Evolutionary conservation across 1,140 invertebrate species (phyloP), one percentile per base, ranked within the genome.

Genomic region (Ylistrum balloti): DNA sequence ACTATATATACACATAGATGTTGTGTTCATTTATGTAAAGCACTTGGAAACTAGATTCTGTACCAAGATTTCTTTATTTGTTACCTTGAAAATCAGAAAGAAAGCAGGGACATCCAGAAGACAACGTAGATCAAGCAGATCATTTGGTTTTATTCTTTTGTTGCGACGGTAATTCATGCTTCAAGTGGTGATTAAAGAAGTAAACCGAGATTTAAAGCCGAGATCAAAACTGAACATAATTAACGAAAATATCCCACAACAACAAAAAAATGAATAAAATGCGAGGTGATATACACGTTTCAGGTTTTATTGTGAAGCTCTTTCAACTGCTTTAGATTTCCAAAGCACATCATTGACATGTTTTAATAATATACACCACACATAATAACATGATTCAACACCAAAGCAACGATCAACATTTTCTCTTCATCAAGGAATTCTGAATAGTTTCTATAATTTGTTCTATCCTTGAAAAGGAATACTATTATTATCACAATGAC

Each of bases 401-500:
- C 56, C n/a, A 74, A 74, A 74, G 56, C 56, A 74, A 74, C 28
- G 56, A 74, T 74, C 56, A 74, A 74, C 5, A 74, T 74, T 74
- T 74, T 74, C 56, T 74, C 56, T 74, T 74, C 56, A 5, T 74
- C 56, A 74, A 28, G 56, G 56, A 74, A 74, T 74, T 74, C 22
- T 38, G 13, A 38, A 38, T 20, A 28, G 56, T 74, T 74, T 74
- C 56, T 74, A 74, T 38, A 7, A 38, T 74, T 74, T 74, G 56
- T 74, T 74, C 56, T 74, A 3, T 74, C 56, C 56, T 74, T 74
- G 56, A 28, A 28, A 74, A 74, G 56, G 56, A 74, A 74, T 74
- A 74, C 56, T 74, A 74, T 74, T 28, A 74, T 74, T 74, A 74
- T 74, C 56, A 74, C 56, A 74, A 74, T 74, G 56, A 74, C 56